Evolutionary conservation across 2,797 vertebrate genomes (phyloP).

Genomic region (Tragelaphus oryx): DNA sequence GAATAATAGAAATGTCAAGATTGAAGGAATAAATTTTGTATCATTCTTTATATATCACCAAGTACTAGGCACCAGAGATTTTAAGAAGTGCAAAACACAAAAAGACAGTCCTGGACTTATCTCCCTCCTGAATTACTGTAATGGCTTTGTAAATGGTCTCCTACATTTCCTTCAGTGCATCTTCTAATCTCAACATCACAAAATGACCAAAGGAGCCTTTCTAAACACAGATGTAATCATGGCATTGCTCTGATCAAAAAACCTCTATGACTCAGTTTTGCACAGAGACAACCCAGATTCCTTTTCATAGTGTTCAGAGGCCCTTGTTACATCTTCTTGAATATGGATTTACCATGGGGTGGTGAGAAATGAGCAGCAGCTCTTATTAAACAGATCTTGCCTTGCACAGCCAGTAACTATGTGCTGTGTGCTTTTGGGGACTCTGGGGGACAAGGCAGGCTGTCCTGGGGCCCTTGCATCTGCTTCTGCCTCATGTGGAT

Average conservation of each 20-base stretch:
- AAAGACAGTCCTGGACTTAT: background rate
- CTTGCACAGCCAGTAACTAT: background rate
- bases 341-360: background rate
- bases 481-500: background rate
- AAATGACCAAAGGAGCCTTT: background rate
- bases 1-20: slow-evolving; percentile 34
- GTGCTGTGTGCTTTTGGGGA: background rate
- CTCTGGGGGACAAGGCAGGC: background rate
- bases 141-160: slow-evolving; percentile 22
- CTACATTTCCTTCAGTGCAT: background rate
- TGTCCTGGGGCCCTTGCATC: background rate
- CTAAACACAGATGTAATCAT: background rate
- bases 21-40: slow-evolving; percentile 38
- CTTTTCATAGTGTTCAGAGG: background rate
- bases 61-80: slow-evolving; percentile 20
- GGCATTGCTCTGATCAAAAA: background rate
- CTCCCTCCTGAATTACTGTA: background rate
- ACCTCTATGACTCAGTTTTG: background rate
- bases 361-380: background rate
- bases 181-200: background rate
- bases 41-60: slow-evolving; percentile 15
- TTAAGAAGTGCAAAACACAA: background rate
- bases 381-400: background rate
- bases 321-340: slow-evolving; percentile 16
- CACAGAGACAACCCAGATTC: background rate